A percentile compares a stretch with the other conserved stretches of the same genome.
These are phyloP conservation scores for Sarcophaga subvicina DNA, from an alignment of 2,888 invertebrate species.

Conservation along the genomic window DNA sequence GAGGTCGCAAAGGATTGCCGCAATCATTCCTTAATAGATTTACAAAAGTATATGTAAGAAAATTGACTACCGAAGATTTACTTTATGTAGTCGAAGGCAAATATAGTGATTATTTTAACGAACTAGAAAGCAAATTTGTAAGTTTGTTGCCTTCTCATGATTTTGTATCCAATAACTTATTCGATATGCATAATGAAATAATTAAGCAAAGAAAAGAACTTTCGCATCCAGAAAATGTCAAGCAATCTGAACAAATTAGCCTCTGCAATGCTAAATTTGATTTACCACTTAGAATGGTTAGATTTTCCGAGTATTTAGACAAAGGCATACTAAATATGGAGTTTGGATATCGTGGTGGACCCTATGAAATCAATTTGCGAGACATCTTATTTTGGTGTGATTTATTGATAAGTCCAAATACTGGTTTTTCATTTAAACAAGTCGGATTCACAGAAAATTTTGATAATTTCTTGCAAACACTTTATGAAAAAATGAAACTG, in stretches of 20 bases:
- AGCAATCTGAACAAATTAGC: background rate
- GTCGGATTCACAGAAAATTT: slow-evolving; percentile 72
- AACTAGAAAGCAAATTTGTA: slow-evolving; percentile 73
- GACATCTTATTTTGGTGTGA: slow-evolving; percentile 98
- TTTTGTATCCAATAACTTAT: slow-evolving; percentile 66
- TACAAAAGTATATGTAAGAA: slow-evolving; percentile 91
- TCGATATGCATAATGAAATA: slow-evolving; percentile 69
- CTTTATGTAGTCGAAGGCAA: slow-evolving; percentile 80
- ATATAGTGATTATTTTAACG: slow-evolving; percentile 75
- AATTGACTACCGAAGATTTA: slow-evolving; percentile 86
- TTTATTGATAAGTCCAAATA: slow-evolving; percentile 83
- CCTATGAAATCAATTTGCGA: slow-evolving; percentile 98
- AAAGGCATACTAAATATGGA: slow-evolving; percentile 85
- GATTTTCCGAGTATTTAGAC: slow-evolving; percentile 88
- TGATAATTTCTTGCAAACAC: slow-evolving; percentile 75
- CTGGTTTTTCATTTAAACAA: slow-evolving; percentile 75
- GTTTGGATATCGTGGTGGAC: slow-evolving; percentile 93
- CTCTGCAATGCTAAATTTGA: slow-evolving; percentile 80
- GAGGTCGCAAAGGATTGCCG: slow-evolving; percentile 96
- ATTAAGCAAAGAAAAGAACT: slow-evolving; percentile 31
- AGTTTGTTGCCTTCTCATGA: slow-evolving; percentile 67
- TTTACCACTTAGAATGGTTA: slow-evolving; percentile 88
- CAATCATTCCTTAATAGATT: slow-evolving; percentile 98
- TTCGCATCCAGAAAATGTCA: background rate
- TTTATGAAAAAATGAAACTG: slow-evolving; percentile 85